These are phyloP conservation scores for Microplitis mediator DNA, from an alignment of 1,140 invertebrate species.

Conservation along the genomic window DNA sequence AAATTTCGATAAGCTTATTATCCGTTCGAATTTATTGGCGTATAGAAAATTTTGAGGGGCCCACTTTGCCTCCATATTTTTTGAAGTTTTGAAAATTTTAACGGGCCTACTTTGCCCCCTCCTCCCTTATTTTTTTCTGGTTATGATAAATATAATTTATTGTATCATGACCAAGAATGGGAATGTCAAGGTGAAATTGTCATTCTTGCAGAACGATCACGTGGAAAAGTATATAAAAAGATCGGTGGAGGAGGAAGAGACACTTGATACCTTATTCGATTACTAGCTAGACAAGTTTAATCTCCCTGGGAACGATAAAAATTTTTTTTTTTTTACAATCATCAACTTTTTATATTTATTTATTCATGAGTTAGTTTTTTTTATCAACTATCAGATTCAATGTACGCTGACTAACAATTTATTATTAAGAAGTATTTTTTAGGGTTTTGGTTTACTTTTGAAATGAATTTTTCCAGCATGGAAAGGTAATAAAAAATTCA, in stretches of 20 bases:
- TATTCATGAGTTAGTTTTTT: background rate
- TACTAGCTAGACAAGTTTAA: slow-evolving; percentile 18
- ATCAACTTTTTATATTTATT: background rate
- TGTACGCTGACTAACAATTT: too few species aligned
- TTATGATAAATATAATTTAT: background rate
- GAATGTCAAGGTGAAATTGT: slow-evolving; percentile 44
- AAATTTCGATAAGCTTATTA: too few species aligned
- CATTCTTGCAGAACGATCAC: slow-evolving; percentile 37
- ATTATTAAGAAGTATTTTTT: background rate
- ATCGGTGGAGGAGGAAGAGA: background rate
- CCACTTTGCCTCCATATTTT: too few species aligned
- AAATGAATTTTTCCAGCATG: too few species aligned
- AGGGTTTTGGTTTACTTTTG: too few species aligned
- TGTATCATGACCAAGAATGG: slow-evolving; percentile 20
- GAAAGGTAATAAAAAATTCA: too few species aligned
- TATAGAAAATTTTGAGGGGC: too few species aligned
- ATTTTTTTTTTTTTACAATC: background rate
- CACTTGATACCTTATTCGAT: slow-evolving; percentile 15
- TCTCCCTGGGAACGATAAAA: slow-evolving; percentile 4
- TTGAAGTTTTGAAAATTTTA: too few species aligned
- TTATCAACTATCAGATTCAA: too few species aligned
- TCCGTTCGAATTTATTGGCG: too few species aligned
- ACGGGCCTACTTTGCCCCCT: too few species aligned
- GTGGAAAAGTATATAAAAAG: slow-evolving; percentile 20
- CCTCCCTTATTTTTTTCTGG: too few species aligned